Base-by-base conservation (phyloP, 2,888 invertebrate species). In the Ernsta delagoae region DNA sequence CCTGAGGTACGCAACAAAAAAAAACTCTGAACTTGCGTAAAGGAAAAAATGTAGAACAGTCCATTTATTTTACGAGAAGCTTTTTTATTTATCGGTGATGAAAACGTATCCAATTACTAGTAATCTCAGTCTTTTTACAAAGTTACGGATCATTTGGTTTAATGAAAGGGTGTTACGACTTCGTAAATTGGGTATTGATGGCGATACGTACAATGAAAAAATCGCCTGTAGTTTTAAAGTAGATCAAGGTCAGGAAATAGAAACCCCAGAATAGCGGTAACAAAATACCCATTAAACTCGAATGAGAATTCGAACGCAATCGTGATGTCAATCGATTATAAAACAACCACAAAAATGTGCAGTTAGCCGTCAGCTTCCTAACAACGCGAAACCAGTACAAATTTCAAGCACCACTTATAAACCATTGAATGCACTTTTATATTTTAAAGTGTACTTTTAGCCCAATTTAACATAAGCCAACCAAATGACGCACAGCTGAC, bases 91-190 rank as follows among this genome's bases (percentile, higher is more conserved):
- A 50, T 9, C n/a, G 31, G 34, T 56, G 16, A 45, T 24, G 39
- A 61, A 67, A 67, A 61, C 56, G 12, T 34, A 36, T 43, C 41
- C 54, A 45, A 60, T 67, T 45, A 56, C 54, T 12, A 61, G 67
- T 57, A 56, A 68, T 24, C 3, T 48, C 48, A 62, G 31, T 48
- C 59, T 31, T 57, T 65, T 50, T 66, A 48, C 66, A 4, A 57
- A 39, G 68, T 62, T 56, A 63, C 62, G 50, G 50, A 3, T 39
- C 39, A 63, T 69, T 59, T 41, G 3, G 62, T 39, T 50, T 63
- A 69, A 63, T 63, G 63, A 69, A 69, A 62, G 63, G 68, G 50
- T 59, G 12, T 68, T 69, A 59, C 62, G 50, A 41, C 12, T 63
- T 39, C 45, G 43, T 48, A 43, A 67, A 68, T 45, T 43, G 48